These are phyloP conservation scores for Seira sanloemensis DNA, from an alignment of 2,888 invertebrate genomes.

Conservation along the genomic window DNA sequence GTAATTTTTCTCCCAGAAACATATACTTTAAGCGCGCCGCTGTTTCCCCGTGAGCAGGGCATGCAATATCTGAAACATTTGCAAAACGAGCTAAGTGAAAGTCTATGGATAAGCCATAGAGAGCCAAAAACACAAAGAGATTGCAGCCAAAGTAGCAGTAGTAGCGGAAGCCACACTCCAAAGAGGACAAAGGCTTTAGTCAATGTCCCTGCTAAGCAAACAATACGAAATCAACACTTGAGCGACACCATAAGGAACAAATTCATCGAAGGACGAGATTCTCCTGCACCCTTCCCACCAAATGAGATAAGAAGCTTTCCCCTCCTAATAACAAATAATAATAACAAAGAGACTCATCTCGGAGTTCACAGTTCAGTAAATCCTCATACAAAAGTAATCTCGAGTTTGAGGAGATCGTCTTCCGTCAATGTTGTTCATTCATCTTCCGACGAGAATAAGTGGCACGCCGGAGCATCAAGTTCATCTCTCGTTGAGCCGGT, in stretches of 20 bases:
- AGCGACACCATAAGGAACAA: not conserved
- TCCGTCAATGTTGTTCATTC: not conserved
- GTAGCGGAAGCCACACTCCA: not conserved
- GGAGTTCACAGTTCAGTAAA: slow-evolving; percentile 28
- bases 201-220: not conserved
- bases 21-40: not conserved
- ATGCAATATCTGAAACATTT: slow-evolving; percentile 58
- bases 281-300: no score
- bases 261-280: not conserved
- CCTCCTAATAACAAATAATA: slow-evolving; percentile 18
- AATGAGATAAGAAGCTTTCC: slow-evolving; percentile 27
- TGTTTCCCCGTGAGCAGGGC: not conserved
- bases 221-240: slow-evolving; percentile 3
- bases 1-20: not conserved
- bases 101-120: slow-evolving; percentile 61
- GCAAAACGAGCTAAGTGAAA: slow-evolving; percentile 35
- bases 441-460: slow-evolving; percentile 17
- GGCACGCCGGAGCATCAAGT: slow-evolving; percentile 13
- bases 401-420: not conserved
- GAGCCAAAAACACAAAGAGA: slow-evolving; percentile 60
- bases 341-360: slow-evolving; percentile 17
- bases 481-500: slow-evolving; percentile 28
- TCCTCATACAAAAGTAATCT: not conserved
- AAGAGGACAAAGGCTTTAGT: not conserved
- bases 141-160: slow-evolving; percentile 30